phyloP scores from a whole-genome alignment of 2,888 invertebrate species.

The Alcis repandata region DNA sequence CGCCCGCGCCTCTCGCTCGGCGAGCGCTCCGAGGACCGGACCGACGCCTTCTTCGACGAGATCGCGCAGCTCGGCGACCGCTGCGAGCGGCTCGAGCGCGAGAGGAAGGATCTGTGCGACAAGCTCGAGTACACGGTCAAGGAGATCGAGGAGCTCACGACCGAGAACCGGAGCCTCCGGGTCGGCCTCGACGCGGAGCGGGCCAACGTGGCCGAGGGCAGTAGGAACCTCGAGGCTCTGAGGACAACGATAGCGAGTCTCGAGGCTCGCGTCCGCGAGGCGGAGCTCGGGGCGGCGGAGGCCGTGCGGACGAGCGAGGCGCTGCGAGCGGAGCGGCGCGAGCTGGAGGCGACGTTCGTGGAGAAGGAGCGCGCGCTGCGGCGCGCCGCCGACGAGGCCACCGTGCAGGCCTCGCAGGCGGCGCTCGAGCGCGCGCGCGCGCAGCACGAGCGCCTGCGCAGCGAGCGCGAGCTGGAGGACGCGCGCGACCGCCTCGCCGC shows the following conservation, averaged over 20 bases:
- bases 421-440: constrained; percentile 70
- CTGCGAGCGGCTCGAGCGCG: constrained; percentile 68
- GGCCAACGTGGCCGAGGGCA: constrained; percentile 59
- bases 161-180: constrained; percentile 68
- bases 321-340: constrained; percentile 73
- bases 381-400: constrained; percentile 90
- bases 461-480: constrained; percentile 84
- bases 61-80: constrained; percentile 72
- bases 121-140: constrained; percentile 70
- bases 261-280: constrained; percentile 67
- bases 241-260: constrained; percentile 59
- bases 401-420: constrained; percentile 91
- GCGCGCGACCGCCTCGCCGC: constrained; percentile 79
- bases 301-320: constrained; percentile 64
- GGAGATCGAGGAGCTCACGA: constrained; percentile 66
- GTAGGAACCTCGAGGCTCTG: constrained; percentile 62
- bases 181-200: constrained; percentile 60
- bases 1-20: constrained; percentile 77
- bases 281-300: constrained; percentile 67
- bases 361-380: constrained; percentile 87
- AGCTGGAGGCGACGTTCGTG: constrained; percentile 72
- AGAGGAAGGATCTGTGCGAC: constrained; percentile 77
- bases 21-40: constrained; percentile 76
- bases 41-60: constrained; percentile 85
- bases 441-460: constrained; percentile 6